These are phyloP conservation scores for Lithophane ornitopus DNA, from an alignment of 2,888 invertebrate genomes.

Conservation along the genomic window DNA sequence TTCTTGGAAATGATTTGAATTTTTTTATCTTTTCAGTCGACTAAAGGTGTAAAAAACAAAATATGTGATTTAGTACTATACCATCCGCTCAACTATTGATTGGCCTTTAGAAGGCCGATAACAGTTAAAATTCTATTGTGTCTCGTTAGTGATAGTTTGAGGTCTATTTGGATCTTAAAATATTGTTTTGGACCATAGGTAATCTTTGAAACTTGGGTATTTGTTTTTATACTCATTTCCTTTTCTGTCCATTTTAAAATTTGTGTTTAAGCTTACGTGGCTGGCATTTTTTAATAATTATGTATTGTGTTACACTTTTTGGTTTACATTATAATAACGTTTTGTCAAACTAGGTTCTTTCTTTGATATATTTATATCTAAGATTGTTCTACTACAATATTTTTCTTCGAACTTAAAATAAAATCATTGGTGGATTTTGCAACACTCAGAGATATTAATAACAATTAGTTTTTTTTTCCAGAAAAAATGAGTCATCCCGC, in stretches of 20 bases:
- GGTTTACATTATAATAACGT: background rate
- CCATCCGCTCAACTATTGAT: no score
- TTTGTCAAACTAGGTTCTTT: background rate
- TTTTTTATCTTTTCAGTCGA: slow-evolving; percentile 12
- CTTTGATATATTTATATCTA: background rate
- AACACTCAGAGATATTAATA: background rate
- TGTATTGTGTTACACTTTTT: background rate
- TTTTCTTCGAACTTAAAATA: background rate
- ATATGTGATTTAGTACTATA: background rate
- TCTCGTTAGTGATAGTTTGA: no score
- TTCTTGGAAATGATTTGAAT: slow-evolving; percentile 1
- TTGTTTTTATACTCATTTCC: background rate
- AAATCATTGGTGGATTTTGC: background rate
- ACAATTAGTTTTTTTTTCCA: slow-evolving; percentile 8
- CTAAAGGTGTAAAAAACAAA: background rate
- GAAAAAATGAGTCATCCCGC: slow-evolving; percentile 44
- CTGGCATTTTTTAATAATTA: background rate
- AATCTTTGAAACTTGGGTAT: background rate
- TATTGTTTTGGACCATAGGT: background rate
- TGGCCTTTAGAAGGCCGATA: no score
- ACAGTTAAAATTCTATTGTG: no score
- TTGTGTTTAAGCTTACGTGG: background rate
- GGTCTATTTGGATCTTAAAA: background rate
- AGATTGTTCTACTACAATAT: background rate
- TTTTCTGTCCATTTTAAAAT: background rate